Conservation (phyloP, 2,113 vertebrate genomes). For the Ciconia boyciana region DNA sequence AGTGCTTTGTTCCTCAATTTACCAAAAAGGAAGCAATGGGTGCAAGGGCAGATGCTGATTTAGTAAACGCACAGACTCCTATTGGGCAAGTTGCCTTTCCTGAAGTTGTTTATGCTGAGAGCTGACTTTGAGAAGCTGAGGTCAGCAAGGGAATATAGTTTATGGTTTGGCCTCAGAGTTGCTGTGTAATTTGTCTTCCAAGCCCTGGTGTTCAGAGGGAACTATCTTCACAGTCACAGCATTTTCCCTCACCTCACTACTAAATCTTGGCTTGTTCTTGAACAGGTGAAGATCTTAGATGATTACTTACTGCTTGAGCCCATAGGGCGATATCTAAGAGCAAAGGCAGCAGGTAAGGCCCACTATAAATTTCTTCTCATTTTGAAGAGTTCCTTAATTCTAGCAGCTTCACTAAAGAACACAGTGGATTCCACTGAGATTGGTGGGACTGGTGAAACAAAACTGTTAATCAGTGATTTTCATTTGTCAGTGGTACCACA, state of each 20-base stretch:
- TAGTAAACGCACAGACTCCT: background rate
- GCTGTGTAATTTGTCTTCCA: constrained; percentile 6
- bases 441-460: background rate
- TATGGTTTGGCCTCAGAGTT: background rate
- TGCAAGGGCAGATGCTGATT: constrained; percentile 25
- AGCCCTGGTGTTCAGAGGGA: background rate
- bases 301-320: background rate
- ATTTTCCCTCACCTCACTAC: background rate
- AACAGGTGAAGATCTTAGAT: background rate
- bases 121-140: constrained; percentile 23
- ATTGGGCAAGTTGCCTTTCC: constrained; percentile 43
- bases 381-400: background rate
- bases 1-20: constrained; percentile 13
- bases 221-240: background rate
- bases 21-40: constrained; percentile 31
- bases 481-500: background rate
- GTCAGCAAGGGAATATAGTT: constrained; percentile 17
- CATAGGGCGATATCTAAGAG: background rate
- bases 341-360: background rate
- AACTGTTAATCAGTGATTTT: background rate
- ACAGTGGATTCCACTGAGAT: background rate
- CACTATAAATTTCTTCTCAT: background rate
- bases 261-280: background rate
- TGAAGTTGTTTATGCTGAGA: constrained; percentile 42
- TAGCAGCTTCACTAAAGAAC: background rate